Conservation (phyloP, 2,113 vertebrate genomes). For the Gobio gobio region DNA sequence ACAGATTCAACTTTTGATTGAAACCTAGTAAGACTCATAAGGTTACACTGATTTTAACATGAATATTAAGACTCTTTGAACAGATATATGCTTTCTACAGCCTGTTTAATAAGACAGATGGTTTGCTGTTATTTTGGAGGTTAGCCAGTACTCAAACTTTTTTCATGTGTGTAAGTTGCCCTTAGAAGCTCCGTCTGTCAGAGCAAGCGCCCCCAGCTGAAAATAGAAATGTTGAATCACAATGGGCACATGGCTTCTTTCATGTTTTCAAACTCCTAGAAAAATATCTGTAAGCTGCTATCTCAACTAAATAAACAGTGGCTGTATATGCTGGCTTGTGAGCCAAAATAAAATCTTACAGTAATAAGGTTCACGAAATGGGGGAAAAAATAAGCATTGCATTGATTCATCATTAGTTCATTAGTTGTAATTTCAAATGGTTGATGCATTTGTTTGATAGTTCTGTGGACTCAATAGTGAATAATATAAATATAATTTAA, state of each 20-base stretch:
- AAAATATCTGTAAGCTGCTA: neutral
- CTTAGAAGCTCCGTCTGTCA: constrained; percentile 44
- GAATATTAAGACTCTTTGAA: constrained; percentile 8
- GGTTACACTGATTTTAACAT: neutral
- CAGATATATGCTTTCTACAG: neutral
- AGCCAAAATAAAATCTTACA: neutral
- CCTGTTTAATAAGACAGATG: constrained; percentile 44
- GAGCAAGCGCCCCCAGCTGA: constrained; percentile 20
- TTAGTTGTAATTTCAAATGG: neutral
- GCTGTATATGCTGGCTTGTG: neutral
- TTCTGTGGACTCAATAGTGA: neutral
- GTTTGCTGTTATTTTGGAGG: constrained; percentile 37
- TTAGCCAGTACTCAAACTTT: constrained; percentile 37
- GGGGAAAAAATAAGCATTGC: neutral
- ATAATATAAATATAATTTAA: neutral
- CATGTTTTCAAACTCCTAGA: neutral
- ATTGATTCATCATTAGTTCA: neutral
- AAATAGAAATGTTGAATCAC: neutral
- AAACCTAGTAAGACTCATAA: neutral
- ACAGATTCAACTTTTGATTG: neutral
- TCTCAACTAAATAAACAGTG: neutral
- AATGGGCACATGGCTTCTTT: too few relatives aligned
- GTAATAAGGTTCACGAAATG: neutral
- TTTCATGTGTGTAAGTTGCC: constrained; percentile 36
- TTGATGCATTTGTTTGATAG: neutral